A percentile compares a stretch with the other conserved stretches of the same genome.
Evolutionary conservation across 2,113 vertebrate species (phyloP).

Genomic region (Amia ocellicauda): DNA sequence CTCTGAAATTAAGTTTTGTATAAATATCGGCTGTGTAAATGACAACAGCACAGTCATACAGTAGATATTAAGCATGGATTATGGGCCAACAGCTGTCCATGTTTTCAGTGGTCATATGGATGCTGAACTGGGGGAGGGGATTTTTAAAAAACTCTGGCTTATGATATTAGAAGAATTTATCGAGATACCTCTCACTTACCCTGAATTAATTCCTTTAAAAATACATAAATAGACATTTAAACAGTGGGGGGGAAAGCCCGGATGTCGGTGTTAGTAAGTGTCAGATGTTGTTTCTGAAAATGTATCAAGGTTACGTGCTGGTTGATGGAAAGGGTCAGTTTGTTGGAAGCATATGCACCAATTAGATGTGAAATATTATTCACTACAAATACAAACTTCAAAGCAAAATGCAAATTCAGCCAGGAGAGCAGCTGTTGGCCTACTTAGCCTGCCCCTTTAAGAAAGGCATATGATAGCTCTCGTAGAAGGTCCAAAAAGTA

Average conservation of each 20-base stretch:
- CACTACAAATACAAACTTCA: slow-evolving; percentile 40
- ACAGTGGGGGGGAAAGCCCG: too few species aligned
- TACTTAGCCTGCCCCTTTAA: slow-evolving; percentile 42
- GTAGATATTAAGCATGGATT: not conserved
- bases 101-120: not conserved
- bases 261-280: too few species aligned
- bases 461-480: slow-evolving; percentile 32
- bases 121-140: not conserved
- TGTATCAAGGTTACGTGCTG: slow-evolving; percentile 7
- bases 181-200: too few species aligned
- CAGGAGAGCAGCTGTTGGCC: slow-evolving; percentile 54
- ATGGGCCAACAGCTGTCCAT: not conserved
- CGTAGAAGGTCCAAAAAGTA: not conserved
- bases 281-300: not conserved
- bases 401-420: slow-evolving; percentile 42
- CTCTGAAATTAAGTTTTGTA: too few species aligned
- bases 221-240: too few species aligned
- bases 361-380: slow-evolving; percentile 35
- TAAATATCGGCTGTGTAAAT: too few species aligned
- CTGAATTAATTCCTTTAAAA: too few species aligned
- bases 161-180: too few species aligned
- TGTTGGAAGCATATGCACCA: slow-evolving; percentile 15
- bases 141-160: too few species aligned
- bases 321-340: slow-evolving; percentile 5
- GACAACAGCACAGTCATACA: too few species aligned